These are phyloP conservation scores for Saturnia pavonia DNA, from an alignment of 2,888 invertebrate genomes.

Conservation along the genomic window DNA sequence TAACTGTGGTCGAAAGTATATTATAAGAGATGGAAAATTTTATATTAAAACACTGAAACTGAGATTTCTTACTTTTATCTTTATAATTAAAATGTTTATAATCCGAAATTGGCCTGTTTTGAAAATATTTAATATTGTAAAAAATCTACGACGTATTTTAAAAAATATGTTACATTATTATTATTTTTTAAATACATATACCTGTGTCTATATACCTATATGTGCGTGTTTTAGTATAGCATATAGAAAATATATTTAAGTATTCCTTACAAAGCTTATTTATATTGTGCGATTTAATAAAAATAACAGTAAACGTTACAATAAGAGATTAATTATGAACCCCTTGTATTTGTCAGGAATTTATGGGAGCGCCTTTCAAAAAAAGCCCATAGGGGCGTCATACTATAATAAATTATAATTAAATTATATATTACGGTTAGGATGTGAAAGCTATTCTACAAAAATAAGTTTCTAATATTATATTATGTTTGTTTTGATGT, in stretches of 20 bases:
- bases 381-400: slow-evolving; percentile 6
- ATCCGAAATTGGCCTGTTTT: too few species aligned
- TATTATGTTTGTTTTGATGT: too few species aligned
- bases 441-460: not conserved
- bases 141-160: too few species aligned
- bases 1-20: not conserved
- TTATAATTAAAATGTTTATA: not conserved
- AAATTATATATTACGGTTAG: slow-evolving; percentile 1
- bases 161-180: too few species aligned
- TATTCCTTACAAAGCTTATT: not conserved
- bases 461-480: too few species aligned
- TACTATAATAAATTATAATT: slow-evolving; percentile 6
- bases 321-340: slow-evolving; percentile 15
- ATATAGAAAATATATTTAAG: not conserved
- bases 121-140: too few species aligned
- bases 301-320: not conserved
- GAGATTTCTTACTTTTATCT: too few species aligned
- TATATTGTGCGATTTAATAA: not conserved
- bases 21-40: not conserved
- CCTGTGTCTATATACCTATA: too few species aligned
- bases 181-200: too few species aligned
- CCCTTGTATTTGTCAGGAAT: slow-evolving; percentile 19
- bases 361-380: slow-evolving; percentile 17
- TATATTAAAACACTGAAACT: not conserved
- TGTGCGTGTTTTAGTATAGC: too few species aligned